phyloP scores from a whole-genome alignment of 2,797 vertebrate species.

The Crenichthys baileyi region DNA sequence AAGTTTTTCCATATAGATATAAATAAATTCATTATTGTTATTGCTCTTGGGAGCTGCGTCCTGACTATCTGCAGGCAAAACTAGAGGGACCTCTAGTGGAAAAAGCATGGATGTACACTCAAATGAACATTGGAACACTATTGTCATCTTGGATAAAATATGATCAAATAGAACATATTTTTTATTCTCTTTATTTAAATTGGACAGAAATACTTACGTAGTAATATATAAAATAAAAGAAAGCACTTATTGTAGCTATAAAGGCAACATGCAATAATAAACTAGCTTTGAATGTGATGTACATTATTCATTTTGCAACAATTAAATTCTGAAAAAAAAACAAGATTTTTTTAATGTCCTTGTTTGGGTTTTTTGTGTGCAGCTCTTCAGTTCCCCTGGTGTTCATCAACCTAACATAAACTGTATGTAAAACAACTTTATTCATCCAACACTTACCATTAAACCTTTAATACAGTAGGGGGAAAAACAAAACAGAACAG shows the following conservation, averaged over 20 bases:
- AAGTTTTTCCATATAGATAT: background rate
- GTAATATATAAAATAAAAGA: background rate
- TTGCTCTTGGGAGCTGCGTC: accelerated
- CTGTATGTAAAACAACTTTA: background rate
- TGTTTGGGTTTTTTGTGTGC: background rate
- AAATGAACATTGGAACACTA: background rate
- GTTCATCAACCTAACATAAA: background rate
- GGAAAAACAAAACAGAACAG: background rate
- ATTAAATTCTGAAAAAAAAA: background rate
- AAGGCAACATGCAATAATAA: background rate
- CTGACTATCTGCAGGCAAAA: constrained; percentile 7
- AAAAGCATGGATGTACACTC: background rate
- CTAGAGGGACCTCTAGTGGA: constrained; percentile 51
- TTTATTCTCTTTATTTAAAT: background rate
- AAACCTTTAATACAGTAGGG: background rate
- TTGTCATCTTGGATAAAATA: background rate
- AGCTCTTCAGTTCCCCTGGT: background rate
- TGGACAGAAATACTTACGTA: background rate
- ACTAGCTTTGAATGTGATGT: background rate
- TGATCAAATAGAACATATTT: background rate
- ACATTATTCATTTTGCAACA: background rate
- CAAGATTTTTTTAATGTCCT: background rate
- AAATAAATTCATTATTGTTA: background rate
- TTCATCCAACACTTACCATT: background rate
- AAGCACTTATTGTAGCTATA: background rate